Evolutionary conservation across 2,113 vertebrate species (phyloP), one percentile per base, ranked within the genome.

Genomic region (Leuciscus idus): DNA sequence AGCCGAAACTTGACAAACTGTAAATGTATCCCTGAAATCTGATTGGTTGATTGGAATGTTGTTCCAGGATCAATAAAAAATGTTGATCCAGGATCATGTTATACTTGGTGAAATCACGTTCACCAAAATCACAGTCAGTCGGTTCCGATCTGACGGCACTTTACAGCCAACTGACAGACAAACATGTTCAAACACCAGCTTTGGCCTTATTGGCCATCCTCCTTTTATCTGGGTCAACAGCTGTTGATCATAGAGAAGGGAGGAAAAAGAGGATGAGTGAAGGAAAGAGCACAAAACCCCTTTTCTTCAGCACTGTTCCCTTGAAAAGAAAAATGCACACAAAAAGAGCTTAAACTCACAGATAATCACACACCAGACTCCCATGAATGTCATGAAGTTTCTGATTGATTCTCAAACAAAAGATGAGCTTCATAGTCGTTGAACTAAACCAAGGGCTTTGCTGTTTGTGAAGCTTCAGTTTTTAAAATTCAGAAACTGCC

Each of bases 141-240:
- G 7, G 23, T 57, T 61, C 17, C 12, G 1, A 55, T 28, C 26
- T 50, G n/a, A 8, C 33, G 6, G 5, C 21, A 81, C 59, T 64
- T 48, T 55, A 79, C 78, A 85, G 9, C 30, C 4, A 61, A 61
- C 76, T 33, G 28, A 79, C 68, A 30, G 74, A 75, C 52, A 74
- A 30, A 70, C 46, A 9, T 12, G 36, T 62, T 64, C 78, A 52
- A 52, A 73, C 70, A 48, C 74, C 52, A 57, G 48, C 75, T 70
- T 43, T 12, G 48, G 26, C 50, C 55, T 66, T 84, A 87, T 74
- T 82, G 85, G 78, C 68, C 46, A n/a, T 46, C 62, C 68, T 48
- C 62, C 5, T 52, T 11, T 61, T 78, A 84, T 84, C 36, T 84
- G 33, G 46, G 64, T 81, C 46, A 68, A 64, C 76, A 74, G 68